Evolutionary conservation across 2,113 vertebrate genomes (phyloP).

Genomic region (Carassius gibelio): DNA sequence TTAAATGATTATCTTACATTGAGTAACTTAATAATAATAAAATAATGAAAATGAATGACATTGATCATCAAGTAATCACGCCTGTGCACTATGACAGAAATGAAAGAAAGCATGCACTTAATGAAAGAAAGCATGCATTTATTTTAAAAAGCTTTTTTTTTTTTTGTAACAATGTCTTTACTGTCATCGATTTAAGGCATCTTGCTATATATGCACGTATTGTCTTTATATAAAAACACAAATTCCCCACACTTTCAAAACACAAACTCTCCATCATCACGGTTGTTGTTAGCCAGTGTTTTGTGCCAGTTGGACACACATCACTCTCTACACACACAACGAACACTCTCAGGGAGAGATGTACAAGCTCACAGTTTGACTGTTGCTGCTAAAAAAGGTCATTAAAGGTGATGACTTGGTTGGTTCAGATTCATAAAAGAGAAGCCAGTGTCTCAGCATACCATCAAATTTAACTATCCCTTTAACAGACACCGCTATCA

Average conservation of each 20-base stretch:
- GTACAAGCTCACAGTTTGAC: constrained; percentile 38
- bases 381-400: constrained; percentile 54
- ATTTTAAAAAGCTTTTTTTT: too few relatives aligned
- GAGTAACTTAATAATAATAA: too few relatives aligned
- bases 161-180: background rate
- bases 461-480: constrained; percentile 66
- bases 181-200: background rate
- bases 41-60: background rate
- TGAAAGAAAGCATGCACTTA: too few relatives aligned
- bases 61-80: background rate
- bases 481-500: constrained; percentile 64
- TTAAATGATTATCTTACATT: background rate
- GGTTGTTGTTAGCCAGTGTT: background rate
- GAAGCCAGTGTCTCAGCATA: constrained; percentile 56
- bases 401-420: constrained; percentile 57
- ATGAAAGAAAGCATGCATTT: too few relatives aligned
- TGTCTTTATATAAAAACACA: background rate
- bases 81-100: too few relatives aligned
- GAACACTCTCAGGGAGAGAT: constrained; percentile 7
- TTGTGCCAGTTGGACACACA: constrained; percentile 16
- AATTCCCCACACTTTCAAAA: background rate
- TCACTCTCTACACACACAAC: background rate
- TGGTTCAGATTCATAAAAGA: constrained; percentile 64
- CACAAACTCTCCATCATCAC: background rate
- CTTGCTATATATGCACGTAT: background rate